A percentile compares a stretch with the other conserved stretches of the same genome.
Conservation (phyloP, 2,888 invertebrate genomes). For the Hypercompe scribonia region DNA sequence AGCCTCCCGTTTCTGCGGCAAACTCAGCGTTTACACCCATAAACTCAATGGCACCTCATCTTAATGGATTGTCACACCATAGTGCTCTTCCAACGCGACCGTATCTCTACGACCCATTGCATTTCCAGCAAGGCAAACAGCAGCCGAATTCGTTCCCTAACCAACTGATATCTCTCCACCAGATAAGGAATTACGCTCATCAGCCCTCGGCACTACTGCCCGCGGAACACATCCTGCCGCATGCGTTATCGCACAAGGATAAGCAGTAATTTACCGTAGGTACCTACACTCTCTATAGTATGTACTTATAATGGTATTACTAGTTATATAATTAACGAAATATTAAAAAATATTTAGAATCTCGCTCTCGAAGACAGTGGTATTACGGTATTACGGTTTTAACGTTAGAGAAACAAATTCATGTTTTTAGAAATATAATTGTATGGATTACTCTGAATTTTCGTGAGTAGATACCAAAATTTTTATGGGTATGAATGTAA, state of each 20-base stretch:
- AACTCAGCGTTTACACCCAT: slow-evolving; percentile 98
- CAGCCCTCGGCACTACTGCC: slow-evolving; percentile 93
- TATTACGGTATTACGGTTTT: slow-evolving; percentile 82
- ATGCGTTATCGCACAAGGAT: slow-evolving; percentile 84
- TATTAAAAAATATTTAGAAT: slow-evolving; percentile 83
- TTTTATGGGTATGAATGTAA: slow-evolving; percentile 77
- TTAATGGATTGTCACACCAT: slow-evolving; percentile 89
- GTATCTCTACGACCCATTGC: slow-evolving; percentile 97
- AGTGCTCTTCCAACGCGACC: slow-evolving; percentile 90
- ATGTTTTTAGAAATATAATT: slow-evolving; percentile 78
- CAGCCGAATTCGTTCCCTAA: slow-evolving; percentile 93
- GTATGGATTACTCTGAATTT: slow-evolving; percentile 80
- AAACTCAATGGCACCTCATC: slow-evolving; percentile 94
- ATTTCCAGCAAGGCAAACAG: slow-evolving; percentile 91
- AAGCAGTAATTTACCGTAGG: slow-evolving; percentile 80
- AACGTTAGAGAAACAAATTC: slow-evolving; percentile 77
- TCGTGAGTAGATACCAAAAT: slow-evolving; percentile 74
- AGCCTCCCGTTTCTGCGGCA: slow-evolving; percentile 87
- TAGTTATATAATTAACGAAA: slow-evolving; percentile 81
- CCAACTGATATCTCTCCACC: slow-evolving; percentile 97
- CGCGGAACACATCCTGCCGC: slow-evolving; percentile 88
- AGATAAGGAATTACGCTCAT: slow-evolving; percentile 98
- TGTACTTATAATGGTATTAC: slow-evolving; percentile 84
- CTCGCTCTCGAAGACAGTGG: slow-evolving; percentile 83
- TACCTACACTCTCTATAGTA: slow-evolving; percentile 69